Evolutionary conservation across 1,140 invertebrate genomes (phyloP).

Genomic region (Zaprionus nigranus): DNA sequence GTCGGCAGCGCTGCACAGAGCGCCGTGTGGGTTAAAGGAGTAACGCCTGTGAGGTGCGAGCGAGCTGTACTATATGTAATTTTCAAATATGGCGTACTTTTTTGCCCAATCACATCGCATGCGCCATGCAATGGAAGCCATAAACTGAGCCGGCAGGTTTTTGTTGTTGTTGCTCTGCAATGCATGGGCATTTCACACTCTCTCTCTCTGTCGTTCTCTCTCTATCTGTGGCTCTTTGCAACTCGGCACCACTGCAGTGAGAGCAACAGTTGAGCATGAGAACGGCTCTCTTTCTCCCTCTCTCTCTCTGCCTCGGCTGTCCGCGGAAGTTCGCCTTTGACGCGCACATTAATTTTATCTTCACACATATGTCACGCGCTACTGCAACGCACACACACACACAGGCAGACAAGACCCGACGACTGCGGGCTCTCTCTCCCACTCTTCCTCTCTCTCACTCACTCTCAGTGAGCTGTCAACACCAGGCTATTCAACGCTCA

Average conservation of each 20-base stretch:
- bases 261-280: conserved; percentile 74
- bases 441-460: conserved; percentile 34
- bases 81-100: conserved; percentile 84
- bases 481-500: conserved; percentile 56
- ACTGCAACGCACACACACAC: conserved; percentile 47
- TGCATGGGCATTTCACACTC: conserved; percentile 33
- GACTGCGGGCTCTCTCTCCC: conserved; percentile 23
- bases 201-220: conserved; percentile 18
- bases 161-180: conserved; percentile 29
- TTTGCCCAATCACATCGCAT: conserved; percentile 84
- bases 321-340: conserved; percentile 53
- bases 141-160: conserved; percentile 53
- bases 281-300: conserved; percentile 50
- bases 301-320: conserved; percentile 16
- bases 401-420: neutral
- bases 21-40: conserved; percentile 39
- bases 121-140: conserved; percentile 73
- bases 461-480: conserved; percentile 51
- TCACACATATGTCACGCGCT: conserved; percentile 76
- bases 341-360: conserved; percentile 75
- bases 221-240: conserved; percentile 26
- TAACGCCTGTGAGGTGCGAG: conserved; percentile 44
- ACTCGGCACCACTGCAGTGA: conserved; percentile 73
- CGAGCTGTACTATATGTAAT: conserved; percentile 60
- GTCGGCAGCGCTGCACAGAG: conserved; percentile 45